Evolutionary conservation across 1,140 invertebrate genomes (phyloP).

Genomic region (Neotoxoptera formosana): DNA sequence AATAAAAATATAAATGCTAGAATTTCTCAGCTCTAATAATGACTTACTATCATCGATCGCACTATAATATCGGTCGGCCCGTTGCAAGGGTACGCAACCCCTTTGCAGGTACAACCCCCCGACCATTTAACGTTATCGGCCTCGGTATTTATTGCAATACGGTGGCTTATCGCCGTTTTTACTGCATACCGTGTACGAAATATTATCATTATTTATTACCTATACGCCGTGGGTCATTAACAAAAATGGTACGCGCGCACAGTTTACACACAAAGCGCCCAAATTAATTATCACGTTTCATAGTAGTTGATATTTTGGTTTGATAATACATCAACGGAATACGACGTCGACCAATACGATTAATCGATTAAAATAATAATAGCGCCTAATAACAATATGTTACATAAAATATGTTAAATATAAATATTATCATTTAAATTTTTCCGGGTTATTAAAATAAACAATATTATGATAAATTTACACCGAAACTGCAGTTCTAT

Average conservation of each 20-base stretch:
- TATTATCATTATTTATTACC: slow-evolving; percentile 15
- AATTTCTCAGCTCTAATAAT: not conserved
- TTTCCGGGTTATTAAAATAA: not conserved
- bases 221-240: not conserved
- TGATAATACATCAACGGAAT: not conserved
- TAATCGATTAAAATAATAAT: slow-evolving; percentile 20
- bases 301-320: slow-evolving; percentile 4
- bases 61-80: not conserved
- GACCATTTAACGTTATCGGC: not conserved
- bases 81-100: not conserved
- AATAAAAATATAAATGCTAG: not conserved
- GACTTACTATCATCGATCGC: not conserved
- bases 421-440: not conserved
- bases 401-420: not conserved
- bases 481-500: not conserved
- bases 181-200: not conserved
- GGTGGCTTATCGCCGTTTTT: slow-evolving; percentile 11
- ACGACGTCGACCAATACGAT: not conserved
- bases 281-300: slow-evolving; percentile 26
- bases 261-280: not conserved
- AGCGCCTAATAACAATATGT: not conserved
- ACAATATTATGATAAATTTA: not conserved
- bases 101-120: not conserved
- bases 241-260: not conserved
- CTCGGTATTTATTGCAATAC: not conserved